phyloP scores from a whole-genome alignment of 2,113 vertebrate genomes.

The Cygnus buccinator region DNA sequence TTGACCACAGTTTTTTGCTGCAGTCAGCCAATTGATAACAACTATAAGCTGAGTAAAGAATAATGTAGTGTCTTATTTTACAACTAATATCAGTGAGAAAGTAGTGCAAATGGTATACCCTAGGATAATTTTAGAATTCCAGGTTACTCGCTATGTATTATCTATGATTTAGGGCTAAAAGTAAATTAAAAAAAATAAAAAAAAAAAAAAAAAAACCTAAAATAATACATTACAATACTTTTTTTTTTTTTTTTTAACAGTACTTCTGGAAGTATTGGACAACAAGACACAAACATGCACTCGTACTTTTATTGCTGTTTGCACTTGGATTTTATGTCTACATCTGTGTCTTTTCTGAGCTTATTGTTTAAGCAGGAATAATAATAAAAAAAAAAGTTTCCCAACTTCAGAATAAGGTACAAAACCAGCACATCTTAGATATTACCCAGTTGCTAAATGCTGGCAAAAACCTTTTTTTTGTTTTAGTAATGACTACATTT shows the following conservation, averaged over 20 bases:
- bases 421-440: not conserved
- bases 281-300: not conserved
- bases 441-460: not conserved
- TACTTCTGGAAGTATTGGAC: not conserved
- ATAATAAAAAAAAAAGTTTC: no score
- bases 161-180: not conserved
- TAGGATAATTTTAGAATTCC: not conserved
- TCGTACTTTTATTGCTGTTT: not conserved
- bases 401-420: not conserved
- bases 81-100: not conserved
- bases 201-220: not conserved
- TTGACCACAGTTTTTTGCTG: not conserved
- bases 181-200: not conserved
- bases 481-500: not conserved
- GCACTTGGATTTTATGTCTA: not conserved
- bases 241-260: no score
- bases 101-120: not conserved
- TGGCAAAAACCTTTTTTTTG: not conserved
- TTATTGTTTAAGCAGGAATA: not conserved
- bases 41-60: not conserved
- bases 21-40: not conserved
- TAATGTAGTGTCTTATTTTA: not conserved
- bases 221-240: not conserved
- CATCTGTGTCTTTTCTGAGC: not conserved
- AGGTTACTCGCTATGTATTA: not conserved